Evolutionary conservation across 2,797 vertebrate genomes (phyloP).

Genomic region (Sebastes jordani): DNA sequence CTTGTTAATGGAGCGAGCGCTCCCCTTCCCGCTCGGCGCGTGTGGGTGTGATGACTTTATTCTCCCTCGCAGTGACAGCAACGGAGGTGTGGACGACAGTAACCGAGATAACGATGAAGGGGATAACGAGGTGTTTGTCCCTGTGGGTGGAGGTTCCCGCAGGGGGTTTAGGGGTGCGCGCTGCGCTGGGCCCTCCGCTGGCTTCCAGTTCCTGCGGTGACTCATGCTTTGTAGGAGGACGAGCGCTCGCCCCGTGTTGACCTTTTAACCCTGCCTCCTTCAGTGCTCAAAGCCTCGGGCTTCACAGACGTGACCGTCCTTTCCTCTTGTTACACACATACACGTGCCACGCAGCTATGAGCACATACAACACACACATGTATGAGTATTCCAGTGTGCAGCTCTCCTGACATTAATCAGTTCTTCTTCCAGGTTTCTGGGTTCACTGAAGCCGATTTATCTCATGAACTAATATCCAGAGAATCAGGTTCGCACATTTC

Average conservation of each 20-base stretch:
- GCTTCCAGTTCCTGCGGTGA: conserved; percentile 44
- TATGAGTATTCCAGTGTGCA: background rate
- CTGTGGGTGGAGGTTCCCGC: conserved; percentile 41
- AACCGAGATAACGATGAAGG: conserved; percentile 39
- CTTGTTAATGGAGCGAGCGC: conserved; percentile 69
- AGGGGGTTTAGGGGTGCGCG: background rate
- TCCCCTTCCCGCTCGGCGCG: background rate
- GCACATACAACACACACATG: background rate
- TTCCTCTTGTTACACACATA: conserved; percentile 4
- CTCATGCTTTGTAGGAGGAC: conserved; percentile 19
- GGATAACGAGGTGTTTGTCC: conserved; percentile 57
- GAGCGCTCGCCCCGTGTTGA: conserved; percentile 25
- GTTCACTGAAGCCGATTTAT: background rate
- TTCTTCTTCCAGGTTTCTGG: background rate
- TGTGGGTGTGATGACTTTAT: conserved; percentile 61
- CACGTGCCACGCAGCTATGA: background rate
- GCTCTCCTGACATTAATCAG: background rate
- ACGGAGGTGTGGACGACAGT: conserved; percentile 35
- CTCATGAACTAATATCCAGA: background rate
- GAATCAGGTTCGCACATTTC: background rate
- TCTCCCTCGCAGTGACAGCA: conserved; percentile 16
- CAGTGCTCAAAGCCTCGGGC: conserved; percentile 36
- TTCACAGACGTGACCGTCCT: conserved; percentile 32
- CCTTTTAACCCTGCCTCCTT: conserved; percentile 46
- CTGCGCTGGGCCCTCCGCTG: conserved; percentile 6